These are phyloP conservation scores for Agrotis clavis DNA, from an alignment of 2,888 invertebrate genomes.

Conservation along the genomic window DNA sequence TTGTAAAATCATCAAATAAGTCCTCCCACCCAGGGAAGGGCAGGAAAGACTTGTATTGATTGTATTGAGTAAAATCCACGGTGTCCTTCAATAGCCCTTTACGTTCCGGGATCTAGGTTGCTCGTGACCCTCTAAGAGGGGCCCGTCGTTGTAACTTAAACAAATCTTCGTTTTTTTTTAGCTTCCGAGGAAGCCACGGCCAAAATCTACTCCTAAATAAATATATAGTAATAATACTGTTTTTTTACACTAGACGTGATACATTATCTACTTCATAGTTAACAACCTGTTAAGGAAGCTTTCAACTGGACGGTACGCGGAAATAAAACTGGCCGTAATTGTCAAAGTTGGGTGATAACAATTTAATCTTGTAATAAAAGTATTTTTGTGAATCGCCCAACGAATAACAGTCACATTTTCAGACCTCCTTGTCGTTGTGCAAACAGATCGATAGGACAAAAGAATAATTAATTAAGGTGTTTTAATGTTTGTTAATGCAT, in stretches of 20 bases:
- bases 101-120: too few relatives aligned
- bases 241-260: slow-evolving; percentile 1
- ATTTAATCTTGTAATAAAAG: slow-evolving; percentile 37
- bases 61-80: too few relatives aligned
- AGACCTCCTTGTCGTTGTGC: neutral
- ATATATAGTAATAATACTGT: neutral
- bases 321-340: slow-evolving; percentile 39
- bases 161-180: too few relatives aligned
- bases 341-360: slow-evolving; percentile 45
- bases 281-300: slow-evolving; percentile 17
- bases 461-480: neutral
- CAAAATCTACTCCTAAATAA: too few relatives aligned
- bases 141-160: too few relatives aligned
- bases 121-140: too few relatives aligned
- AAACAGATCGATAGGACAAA: slow-evolving; percentile 12
- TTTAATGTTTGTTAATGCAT: too few relatives aligned
- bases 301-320: slow-evolving; percentile 28
- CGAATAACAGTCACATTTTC: slow-evolving; percentile 14
- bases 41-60: too few relatives aligned
- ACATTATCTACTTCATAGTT: slow-evolving; percentile 21
- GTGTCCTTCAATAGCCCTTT: too few relatives aligned
- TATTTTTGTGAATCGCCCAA: slow-evolving; percentile 30
- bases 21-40: too few relatives aligned
- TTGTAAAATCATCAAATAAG: too few relatives aligned
- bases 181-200: too few relatives aligned